Base-by-base conservation (phyloP, 2,888 invertebrate genomes). In the Masnerella sp. region DNA sequence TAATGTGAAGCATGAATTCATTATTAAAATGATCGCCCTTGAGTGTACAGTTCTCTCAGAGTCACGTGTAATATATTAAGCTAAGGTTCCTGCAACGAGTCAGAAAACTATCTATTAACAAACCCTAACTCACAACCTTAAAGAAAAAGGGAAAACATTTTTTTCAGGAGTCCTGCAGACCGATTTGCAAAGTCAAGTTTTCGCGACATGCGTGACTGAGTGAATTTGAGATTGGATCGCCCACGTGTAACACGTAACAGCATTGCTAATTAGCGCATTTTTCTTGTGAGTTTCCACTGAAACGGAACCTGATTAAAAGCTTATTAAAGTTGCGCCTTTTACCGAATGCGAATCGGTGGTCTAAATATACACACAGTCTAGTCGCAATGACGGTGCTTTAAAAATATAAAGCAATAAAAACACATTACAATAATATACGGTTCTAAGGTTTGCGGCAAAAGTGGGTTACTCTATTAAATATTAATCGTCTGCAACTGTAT, bases 21-120 rank as follows among this genome's bases (percentile, higher is more conserved):
- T 68, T 68, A 68, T 67, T 67, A 58, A 68, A 68, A 68, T 51
- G 67, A 58, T 58, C 47, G 67, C 36, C 67, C 67, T 68, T 68
- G 67, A 67, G 36, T 51, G 67, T 49, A 36, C 20, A 40, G 28
- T 51, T 34, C 18, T 54, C 40, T 49, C n/a, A n/a, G n/a, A 32
- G 49, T 38, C 67, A 49, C 49, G 49, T 65, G 65, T 38, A 20
- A 40, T 15, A 56, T 47, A 54, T 45, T 36, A 45, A 52, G 22
- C 17, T 9, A 2, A 40, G 40, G 40, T 59, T 47, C 59, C 47
- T 59, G 59, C 12, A 25, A 28, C 45, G 25, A 38, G 28, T 43
- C 28, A 42, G 11, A 47, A 5, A 17, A 25, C 3, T 7, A 45
- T 12, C 2, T 9, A 9, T 7, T 5, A 30, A 9, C n/a, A 9